A percentile compares a stretch with the other conserved stretches of the same genome.
phyloP scores from a whole-genome alignment of 2,113 vertebrate genomes.

The Bombycilla garrulus region DNA sequence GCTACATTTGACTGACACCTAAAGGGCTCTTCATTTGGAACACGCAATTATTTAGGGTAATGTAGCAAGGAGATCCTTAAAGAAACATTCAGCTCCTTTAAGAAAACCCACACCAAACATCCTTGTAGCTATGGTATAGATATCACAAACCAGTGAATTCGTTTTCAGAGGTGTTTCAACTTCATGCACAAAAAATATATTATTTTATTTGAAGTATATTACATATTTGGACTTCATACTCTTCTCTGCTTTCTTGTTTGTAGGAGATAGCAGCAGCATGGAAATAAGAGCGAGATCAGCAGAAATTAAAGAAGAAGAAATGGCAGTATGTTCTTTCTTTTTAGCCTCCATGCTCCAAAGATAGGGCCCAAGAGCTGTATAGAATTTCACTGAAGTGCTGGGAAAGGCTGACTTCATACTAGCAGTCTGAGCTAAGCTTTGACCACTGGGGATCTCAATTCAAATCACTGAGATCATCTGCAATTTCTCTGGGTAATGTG shows the following conservation, averaged over 20 bases:
- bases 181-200: neutral
- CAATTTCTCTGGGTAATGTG: neutral
- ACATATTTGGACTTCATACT: neutral
- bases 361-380: neutral
- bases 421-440: neutral
- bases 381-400: neutral
- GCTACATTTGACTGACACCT: neutral
- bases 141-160: neutral
- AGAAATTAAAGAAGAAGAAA: neutral
- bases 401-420: neutral
- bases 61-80: neutral
- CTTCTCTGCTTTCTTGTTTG: neutral
- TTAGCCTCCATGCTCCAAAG: neutral
- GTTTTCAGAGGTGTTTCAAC: neutral
- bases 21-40: neutral
- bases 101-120: neutral
- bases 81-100: neutral
- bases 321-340: neutral
- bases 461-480: neutral
- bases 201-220: neutral
- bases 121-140: neutral
- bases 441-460: neutral
- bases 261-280: neutral
- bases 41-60: neutral
- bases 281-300: neutral